Conservation (phyloP, 2,797 vertebrate species). For the Oophaga sylvatica region DNA sequence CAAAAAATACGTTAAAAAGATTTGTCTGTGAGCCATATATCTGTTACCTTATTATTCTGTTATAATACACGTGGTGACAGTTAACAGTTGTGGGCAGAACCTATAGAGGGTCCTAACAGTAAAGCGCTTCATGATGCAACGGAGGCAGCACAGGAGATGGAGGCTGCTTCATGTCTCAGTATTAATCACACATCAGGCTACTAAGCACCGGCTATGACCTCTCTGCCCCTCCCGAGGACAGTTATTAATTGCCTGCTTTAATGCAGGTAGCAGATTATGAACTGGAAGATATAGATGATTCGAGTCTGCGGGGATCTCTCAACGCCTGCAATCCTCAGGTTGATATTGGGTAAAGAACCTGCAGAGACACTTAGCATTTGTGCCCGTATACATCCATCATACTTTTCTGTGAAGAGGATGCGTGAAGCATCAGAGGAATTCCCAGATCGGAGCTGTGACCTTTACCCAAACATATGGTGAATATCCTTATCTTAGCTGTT, state of each 20-base stretch:
- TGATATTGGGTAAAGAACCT: conserved; percentile 23
- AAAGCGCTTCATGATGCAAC: not conserved
- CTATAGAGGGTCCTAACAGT: not conserved
- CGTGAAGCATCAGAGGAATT: not conserved
- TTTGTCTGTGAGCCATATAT: too few relatives aligned
- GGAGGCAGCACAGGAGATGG: not conserved
- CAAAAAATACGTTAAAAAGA: too few relatives aligned
- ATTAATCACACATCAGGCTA: conserved; percentile 42
- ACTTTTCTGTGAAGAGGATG: not conserved
- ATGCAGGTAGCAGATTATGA: conserved; percentile 49
- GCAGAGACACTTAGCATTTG: conserved; percentile 39
- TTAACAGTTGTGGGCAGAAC: too few relatives aligned
- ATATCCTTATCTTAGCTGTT: not conserved
- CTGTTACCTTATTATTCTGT: too few relatives aligned
- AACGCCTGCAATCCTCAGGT: conserved; percentile 38
- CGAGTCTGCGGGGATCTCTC: conserved; percentile 33
- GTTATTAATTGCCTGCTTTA: conserved; percentile 55
- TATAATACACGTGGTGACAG: too few relatives aligned
- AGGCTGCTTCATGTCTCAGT: conserved; percentile 8
- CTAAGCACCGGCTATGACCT: conserved; percentile 28
- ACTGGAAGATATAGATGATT: conserved; percentile 44
- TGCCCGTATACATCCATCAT: conserved; percentile 48
- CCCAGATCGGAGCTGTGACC: conserved; percentile 1
- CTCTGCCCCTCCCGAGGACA: conserved; percentile 31
- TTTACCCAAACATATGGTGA: conserved; percentile 4